Base-by-base conservation (phyloP, 2,888 invertebrate species). In the Axea sp. region DNA sequence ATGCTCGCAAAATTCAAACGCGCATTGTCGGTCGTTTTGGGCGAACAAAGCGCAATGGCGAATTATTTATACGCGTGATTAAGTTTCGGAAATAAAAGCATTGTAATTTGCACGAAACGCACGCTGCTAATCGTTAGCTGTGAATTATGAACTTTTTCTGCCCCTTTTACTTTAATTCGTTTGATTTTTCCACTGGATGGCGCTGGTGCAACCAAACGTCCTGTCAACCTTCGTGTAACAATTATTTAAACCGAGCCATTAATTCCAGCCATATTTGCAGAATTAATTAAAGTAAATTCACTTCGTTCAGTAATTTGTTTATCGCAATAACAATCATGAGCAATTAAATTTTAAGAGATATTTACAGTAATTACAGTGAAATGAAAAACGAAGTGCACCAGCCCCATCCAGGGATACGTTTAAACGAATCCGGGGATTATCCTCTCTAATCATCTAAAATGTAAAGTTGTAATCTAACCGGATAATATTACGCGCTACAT, bases 21-120 rank as follows among this genome's bases (percentile, higher is more conserved):
- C 49, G 43, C 62, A 59, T 73, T 73, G 65, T 60, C 45, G 53
- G 45, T 26, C 28, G 39, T 43, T 53, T 73, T 64, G 17, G 55
- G 37, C 59, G 53, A 45, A 53, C 49, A 62, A 67, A 67, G 73
- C 55, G 55, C 24, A 49, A 60, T 62, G 39, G 14, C 67, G 68
- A 69, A 73, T 67, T 73, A 62, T 69, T 69, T 74, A 57, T 57
- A 62, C 55, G 62, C 73, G 43, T 51, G 62, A 57, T 60, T 37
- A 59, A 65, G 59, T 31, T 37, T 57, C 43, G 47, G 24, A 45
- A 64, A 72, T 64, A 65, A 53, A 59, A 53, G 72, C 72, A 39
- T 53, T 59, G 64, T 53, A 59, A 65, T 59, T 65, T 49, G 64
- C 59, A 64, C 64, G 43, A 47, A 49, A 71, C 64, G 71, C 64